Evolutionary conservation across 2,888 invertebrate genomes (phyloP).

Genomic region (Cosmopolites sordidus): DNA sequence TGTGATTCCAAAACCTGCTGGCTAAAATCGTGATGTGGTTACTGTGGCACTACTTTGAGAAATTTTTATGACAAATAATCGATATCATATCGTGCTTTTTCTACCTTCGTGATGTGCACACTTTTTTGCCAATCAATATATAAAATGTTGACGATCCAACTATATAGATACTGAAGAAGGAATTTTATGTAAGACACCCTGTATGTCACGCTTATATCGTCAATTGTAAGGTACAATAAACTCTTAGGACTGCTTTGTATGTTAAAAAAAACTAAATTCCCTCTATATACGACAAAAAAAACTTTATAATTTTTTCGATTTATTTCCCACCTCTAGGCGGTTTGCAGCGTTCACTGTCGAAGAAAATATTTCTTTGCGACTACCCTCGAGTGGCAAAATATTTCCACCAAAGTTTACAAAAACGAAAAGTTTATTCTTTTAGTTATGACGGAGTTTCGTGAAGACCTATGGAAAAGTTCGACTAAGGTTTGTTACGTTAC

Average conservation of each 20-base stretch:
- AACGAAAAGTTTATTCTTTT: slow-evolving; percentile 10
- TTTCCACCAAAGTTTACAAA: slow-evolving; percentile 7
- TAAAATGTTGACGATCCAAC: no score
- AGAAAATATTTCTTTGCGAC: slow-evolving; percentile 9
- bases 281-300: slow-evolving; percentile 6
- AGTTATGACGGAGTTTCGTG: slow-evolving; percentile 10
- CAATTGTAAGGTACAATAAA: slow-evolving; percentile 47
- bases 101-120: no score
- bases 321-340: neutral
- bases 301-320: slow-evolving; percentile 8
- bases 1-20: no score
- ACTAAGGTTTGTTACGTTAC: neutral
- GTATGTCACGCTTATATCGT: slow-evolving; percentile 40
- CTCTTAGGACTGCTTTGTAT: slow-evolving; percentile 18
- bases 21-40: no score
- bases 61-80: no score
- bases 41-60: no score
- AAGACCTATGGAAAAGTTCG: neutral
- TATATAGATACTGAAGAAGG: no score
- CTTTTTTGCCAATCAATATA: no score
- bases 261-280: slow-evolving; percentile 3
- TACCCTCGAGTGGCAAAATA: slow-evolving; percentile 3
- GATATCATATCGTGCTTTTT: no score
- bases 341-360: neutral
- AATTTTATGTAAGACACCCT: slow-evolving; percentile 41